Evolutionary conservation across 1,140 invertebrate species (phyloP), one percentile per base, ranked within the genome.

Genomic region (Whitmania pigra): DNA sequence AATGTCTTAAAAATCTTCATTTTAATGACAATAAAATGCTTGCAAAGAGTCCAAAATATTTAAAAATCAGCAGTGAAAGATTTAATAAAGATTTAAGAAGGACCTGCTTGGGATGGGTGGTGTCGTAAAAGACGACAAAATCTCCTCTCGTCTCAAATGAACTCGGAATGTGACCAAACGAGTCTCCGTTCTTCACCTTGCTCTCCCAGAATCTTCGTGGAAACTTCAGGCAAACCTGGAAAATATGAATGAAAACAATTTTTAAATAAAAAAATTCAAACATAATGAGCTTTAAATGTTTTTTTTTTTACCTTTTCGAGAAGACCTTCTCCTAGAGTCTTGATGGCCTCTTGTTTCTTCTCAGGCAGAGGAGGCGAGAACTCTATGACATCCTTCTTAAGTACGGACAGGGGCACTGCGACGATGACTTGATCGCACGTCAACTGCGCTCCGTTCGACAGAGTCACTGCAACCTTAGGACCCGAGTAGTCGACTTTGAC

Each of bases 331-430:
- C 83, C 84, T 0, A 85, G 74, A 31, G 75, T 73, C 2, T 75
- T 71, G 9, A 85, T 77, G 2, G 82, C 81, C 22, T 78, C 76
- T 2, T 68, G 70, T 75, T 85, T 85, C 53, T 73, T 69, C 9
- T 79, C 76, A 0, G 84, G 83, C 11, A 85, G 74, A 3, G 72
- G 53, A 11, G 84, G 84, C 17, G 69, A 73, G 73, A 85, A 85
- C 29, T 76, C 54, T 9, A 84, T 76, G 11, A 60, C 55, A 15
- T 77, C 75, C 40, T 77, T 76, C 73, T 83, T 78, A 27, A 84
- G 76, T 20, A 85, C 76, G 5, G 81, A 76, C 67, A 85, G 71
- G 0, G 83, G 83, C 27, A 84, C 73, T 36, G 82, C 80, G 0
- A 84, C 75, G 18, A 84, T 57, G 18, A 83, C 79, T 79, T 81